A percentile compares a stretch with the other conserved stretches of the same genome.
Conservation (phyloP, 1,140 invertebrate genomes). For the Bilobella aurantiaca region DNA sequence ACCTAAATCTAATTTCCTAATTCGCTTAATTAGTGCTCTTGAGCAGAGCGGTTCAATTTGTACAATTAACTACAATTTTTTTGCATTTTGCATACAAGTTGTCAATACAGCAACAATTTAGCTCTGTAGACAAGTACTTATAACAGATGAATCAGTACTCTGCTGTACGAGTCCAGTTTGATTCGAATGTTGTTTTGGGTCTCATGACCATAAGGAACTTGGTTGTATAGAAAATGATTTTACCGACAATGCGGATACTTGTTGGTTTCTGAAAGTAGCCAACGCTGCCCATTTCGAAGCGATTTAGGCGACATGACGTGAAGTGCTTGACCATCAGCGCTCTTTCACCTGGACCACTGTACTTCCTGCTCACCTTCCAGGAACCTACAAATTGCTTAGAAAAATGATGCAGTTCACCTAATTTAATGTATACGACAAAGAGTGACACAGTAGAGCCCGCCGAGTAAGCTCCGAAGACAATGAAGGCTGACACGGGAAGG, state of each 20-base stretch:
- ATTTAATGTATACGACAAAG: neutral
- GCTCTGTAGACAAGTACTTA: neutral
- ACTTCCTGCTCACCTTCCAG: neutral
- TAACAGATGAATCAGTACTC: neutral
- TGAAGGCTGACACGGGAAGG: neutral
- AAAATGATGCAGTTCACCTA: neutral
- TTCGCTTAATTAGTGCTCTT: neutral
- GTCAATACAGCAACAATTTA: no score
- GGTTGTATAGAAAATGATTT: neutral
- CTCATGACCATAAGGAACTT: neutral
- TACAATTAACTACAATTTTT: no score
- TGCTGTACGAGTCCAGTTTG: neutral
- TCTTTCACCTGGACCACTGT: neutral
- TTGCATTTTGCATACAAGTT: no score
- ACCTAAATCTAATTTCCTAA: neutral
- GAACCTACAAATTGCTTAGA: neutral
- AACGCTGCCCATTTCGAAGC: neutral
- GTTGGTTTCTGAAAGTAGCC: constrained; percentile 7
- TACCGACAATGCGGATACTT: neutral
- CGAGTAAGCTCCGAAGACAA: neutral
- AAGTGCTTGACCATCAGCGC: neutral
- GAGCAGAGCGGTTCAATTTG: no score
- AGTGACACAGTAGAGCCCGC: neutral
- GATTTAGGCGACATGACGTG: neutral
- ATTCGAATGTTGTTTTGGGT: neutral